These are phyloP conservation scores for Pangasianodon gigas DNA, from an alignment of 2,113 vertebrate species.

Conservation along the genomic window DNA sequence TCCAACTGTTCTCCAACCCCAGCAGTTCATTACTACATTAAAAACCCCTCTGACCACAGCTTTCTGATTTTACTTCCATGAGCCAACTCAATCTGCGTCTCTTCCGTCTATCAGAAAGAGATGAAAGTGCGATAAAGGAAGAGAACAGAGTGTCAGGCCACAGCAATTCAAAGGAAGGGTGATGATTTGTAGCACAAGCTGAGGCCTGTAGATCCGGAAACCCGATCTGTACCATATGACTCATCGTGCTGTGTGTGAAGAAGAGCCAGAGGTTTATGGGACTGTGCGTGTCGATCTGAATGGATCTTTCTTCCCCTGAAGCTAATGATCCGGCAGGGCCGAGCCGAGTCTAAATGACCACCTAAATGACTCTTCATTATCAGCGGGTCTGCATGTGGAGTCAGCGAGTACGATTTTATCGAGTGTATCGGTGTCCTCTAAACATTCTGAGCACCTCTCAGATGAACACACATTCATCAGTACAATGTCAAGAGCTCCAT, in stretches of 20 bases:
- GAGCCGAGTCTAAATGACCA: constrained; percentile 44
- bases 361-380: constrained; percentile 52
- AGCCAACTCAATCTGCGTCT: background rate
- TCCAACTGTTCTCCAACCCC: constrained; percentile 14
- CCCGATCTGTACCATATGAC: constrained; percentile 34
- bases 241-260: constrained; percentile 10
- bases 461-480: constrained; percentile 25
- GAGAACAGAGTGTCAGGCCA: constrained; percentile 12
- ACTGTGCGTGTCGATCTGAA: constrained; percentile 20
- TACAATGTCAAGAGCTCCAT: background rate
- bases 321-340: constrained; percentile 16
- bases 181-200: constrained; percentile 22
- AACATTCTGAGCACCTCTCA: constrained; percentile 17
- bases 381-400: constrained; percentile 36
- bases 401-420: constrained; percentile 44
- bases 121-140: constrained; percentile 23
- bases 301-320: constrained; percentile 6
- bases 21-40: background rate
- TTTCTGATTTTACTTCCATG: constrained; percentile 1
- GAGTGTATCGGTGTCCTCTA: constrained; percentile 33
- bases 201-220: constrained; percentile 13
- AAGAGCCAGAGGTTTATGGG: constrained; percentile 5
- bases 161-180: constrained; percentile 20
- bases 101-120: constrained; percentile 3
- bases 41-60: background rate